Percentiles rank a stretch among this genome's conserved stretches.
phyloP scores from a whole-genome alignment of 2,113 vertebrate species.

The Campylomormyrus numenius region DNA sequence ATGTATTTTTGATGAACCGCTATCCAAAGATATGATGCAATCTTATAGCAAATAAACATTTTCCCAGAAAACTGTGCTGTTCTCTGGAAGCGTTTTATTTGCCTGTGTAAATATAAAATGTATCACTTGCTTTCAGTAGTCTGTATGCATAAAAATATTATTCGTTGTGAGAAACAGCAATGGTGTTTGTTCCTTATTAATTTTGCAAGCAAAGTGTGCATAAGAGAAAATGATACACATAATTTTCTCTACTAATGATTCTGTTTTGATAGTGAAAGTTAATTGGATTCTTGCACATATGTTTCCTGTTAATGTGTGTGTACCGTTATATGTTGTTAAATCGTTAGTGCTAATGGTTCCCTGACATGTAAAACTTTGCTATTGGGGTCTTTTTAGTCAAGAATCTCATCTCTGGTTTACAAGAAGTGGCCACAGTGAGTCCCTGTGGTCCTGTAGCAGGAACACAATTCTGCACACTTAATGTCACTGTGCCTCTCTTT shows the following conservation, averaged over 20 bases:
- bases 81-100: not conserved
- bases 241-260: slow-evolving; percentile 18
- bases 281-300: slow-evolving; percentile 28
- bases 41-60: not conserved
- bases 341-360: slow-evolving; percentile 25
- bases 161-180: not conserved
- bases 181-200: not conserved
- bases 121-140: not conserved
- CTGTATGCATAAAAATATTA: not conserved
- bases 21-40: not conserved
- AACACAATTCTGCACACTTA: slow-evolving; percentile 8
- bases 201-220: slow-evolving; percentile 25
- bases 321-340: slow-evolving; percentile 30
- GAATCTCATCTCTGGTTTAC: slow-evolving; percentile 21
- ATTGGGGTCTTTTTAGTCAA: slow-evolving; percentile 23
- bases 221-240: slow-evolving; percentile 7
- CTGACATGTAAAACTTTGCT: slow-evolving; percentile 24
- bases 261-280: slow-evolving; percentile 19
- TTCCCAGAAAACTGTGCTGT: not conserved
- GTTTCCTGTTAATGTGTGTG: slow-evolving; percentile 33
- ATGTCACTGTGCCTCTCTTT: not conserved
- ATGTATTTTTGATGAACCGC: not conserved
- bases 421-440: not conserved
- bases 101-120: not conserved
- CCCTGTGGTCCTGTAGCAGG: not conserved